Conservation (phyloP, 2,797 vertebrate species). For the Catharus ustulatus region DNA sequence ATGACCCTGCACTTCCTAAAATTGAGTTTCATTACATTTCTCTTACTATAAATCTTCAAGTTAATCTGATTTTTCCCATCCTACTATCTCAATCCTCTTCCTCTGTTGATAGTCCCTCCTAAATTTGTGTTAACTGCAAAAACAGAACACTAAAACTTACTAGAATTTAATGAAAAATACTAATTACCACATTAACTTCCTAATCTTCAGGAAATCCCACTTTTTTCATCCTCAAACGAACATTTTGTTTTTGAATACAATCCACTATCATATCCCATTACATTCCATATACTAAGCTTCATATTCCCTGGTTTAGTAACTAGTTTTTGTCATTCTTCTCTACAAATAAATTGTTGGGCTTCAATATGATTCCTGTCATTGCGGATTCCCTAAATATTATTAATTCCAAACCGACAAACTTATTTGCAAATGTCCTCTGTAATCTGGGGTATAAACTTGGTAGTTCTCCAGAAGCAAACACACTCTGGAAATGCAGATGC, state of each 20-base stretch:
- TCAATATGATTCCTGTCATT: neutral
- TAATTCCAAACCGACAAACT: neutral
- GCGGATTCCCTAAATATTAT: neutral
- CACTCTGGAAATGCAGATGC: neutral
- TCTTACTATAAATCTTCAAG: neutral
- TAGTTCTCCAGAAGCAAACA: neutral
- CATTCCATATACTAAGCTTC: neutral
- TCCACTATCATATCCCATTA: neutral
- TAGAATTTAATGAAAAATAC: neutral
- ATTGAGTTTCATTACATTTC: neutral
- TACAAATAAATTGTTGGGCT: neutral
- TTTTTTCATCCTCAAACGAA: neutral
- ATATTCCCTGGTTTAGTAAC: neutral
- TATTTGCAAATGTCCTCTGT: neutral
- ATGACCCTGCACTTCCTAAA: neutral
- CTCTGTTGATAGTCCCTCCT: neutral
- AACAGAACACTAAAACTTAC: neutral
- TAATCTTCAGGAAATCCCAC: neutral
- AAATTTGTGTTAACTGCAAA: neutral
- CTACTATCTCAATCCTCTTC: neutral
- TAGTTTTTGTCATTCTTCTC: neutral
- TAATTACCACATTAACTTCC: neutral
- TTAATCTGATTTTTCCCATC: neutral
- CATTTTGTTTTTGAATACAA: neutral
- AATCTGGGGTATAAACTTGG: neutral